Base-by-base conservation (phyloP, 1,140 invertebrate species). In the Drosophila kanapiae region DNA sequence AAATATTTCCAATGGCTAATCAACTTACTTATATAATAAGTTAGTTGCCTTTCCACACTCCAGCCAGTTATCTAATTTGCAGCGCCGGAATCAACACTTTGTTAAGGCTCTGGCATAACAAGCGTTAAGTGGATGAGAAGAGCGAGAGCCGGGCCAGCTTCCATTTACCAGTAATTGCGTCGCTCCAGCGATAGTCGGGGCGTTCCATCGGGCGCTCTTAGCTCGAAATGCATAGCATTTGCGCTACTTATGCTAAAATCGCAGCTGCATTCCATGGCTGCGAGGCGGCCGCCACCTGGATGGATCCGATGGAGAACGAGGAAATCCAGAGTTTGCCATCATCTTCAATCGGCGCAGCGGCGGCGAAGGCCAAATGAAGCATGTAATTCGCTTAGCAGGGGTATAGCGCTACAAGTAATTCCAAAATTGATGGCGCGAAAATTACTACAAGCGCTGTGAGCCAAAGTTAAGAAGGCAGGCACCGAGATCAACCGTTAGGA, bases 381-480 rank as follows among this genome's bases (percentile, higher is more conserved):
- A 87, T 87, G 64, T 87, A 87, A 87, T 87, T 88, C 84, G 57
- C 69, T 49, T 56, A 69, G 74, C 49, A 29, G 51, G 58, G 62
- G 31, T n/a, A 54, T 18, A 49, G 79, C 65, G 61, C 78, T 76
- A 71, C 75, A 78, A 83, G 84, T 87, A 88, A 88, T 87, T 83
- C 62, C 61, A 61, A 83, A 54, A 87, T 87, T 88, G 83, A 87
- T 87, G 83, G 84, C 83, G 84, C 83, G 85, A 88, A 88, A 88
- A 87, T 88, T 87, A 87, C 84, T 80, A 83, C 80, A 84, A 84
- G 67, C 75, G 83, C 83, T 62, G 62, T 45, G 62, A 82, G 71
- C 76, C 67, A 77, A 74, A 74, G 72, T 84, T 78, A 88, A 77
- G 84, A 83, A 83, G 83, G 56, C 67, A 74, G 43, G 57, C 69